Percentiles rank a stretch among this genome's conserved stretches.
Conservation (phyloP, 2,113 vertebrate species). For the Odocoileus virginianus region DNA sequence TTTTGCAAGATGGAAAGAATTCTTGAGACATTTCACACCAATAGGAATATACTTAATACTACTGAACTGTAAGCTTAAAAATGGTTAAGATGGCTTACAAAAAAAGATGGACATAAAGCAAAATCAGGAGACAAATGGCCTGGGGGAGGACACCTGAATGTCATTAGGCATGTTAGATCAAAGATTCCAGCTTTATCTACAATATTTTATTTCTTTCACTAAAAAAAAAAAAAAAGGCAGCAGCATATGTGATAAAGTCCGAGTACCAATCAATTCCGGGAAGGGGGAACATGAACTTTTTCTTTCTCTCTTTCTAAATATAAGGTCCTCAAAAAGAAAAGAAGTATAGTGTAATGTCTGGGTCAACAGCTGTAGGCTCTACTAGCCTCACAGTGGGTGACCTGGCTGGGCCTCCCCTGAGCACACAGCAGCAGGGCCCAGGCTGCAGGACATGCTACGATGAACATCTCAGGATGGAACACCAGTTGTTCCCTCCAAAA, state of each 20-base stretch:
- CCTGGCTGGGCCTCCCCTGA: not conserved
- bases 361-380: not conserved
- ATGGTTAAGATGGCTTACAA: not conserved
- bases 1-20: not conserved
- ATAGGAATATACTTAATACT: not conserved
- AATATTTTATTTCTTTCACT: not conserved
- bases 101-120: not conserved
- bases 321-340: not conserved
- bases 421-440: not conserved
- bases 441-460: not conserved
- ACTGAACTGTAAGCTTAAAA: not conserved
- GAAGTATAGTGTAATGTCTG: not conserved
- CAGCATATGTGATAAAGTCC: not conserved
- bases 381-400: accelerated
- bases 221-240: not conserved
- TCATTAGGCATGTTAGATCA: not conserved
- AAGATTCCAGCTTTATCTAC: not conserved
- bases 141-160: not conserved
- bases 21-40: not conserved
- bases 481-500: not conserved
- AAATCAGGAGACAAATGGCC: not conserved
- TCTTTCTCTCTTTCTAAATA: not conserved
- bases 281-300: not conserved
- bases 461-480: not conserved
- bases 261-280: not conserved